phyloP scores from a whole-genome alignment of 2,888 invertebrate species.

The Drosophila prolongata region DNA sequence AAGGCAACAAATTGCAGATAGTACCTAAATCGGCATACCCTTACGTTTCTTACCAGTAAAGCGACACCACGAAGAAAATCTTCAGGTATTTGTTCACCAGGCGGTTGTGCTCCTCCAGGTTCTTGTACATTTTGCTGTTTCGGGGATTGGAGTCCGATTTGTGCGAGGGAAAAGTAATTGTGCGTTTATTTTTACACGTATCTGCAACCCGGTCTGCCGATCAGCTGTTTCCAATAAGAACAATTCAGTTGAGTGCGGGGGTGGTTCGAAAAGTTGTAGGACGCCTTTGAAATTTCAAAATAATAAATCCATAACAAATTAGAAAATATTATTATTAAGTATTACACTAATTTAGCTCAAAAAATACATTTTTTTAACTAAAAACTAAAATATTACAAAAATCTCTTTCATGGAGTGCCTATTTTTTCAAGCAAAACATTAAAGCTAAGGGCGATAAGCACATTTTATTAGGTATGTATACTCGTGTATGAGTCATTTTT shows the following conservation, averaged over 20 bases:
- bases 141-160: neutral
- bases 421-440: too few relatives aligned
- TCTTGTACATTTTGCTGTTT: constrained; percentile 78
- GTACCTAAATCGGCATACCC: neutral
- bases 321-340: too few relatives aligned
- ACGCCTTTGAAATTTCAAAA: too few relatives aligned
- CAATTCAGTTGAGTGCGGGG: constrained; percentile 9
- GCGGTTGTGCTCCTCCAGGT: constrained; percentile 78
- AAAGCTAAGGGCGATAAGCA: too few relatives aligned
- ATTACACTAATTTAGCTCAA: too few relatives aligned
- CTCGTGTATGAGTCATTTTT: too few relatives aligned
- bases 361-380: too few relatives aligned
- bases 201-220: constrained; percentile 34
- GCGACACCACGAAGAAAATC: constrained; percentile 90
- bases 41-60: constrained; percentile 89
- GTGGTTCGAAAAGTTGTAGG: constrained; percentile 7
- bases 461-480: too few relatives aligned
- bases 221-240: constrained; percentile 37
- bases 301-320: too few relatives aligned
- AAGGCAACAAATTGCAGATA: neutral
- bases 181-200: constrained; percentile 38
- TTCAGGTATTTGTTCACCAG: constrained; percentile 87
- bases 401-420: too few relatives aligned
- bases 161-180: constrained; percentile 12
- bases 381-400: too few relatives aligned